These are phyloP conservation scores for Choloepus didactylus DNA, from an alignment of 2,797 vertebrate species.

Conservation along the genomic window DNA sequence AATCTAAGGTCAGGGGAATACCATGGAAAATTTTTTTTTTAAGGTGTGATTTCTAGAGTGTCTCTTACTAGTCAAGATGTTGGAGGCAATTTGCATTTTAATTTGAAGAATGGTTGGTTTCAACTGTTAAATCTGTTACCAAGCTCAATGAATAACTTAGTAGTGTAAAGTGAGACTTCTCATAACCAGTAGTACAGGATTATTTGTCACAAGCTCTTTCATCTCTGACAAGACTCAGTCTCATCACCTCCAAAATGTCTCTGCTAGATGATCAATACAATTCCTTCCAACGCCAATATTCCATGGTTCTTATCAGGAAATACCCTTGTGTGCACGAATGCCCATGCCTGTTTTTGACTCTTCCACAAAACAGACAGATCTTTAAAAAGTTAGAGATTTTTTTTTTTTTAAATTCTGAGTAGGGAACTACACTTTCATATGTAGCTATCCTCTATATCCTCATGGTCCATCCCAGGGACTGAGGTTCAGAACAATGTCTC, in stretches of 20 bases:
- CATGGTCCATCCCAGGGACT: background rate
- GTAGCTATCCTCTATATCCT: background rate
- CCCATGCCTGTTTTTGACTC: background rate
- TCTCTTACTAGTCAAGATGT: constrained; percentile 41
- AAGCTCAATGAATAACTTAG: background rate
- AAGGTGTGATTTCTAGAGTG: constrained; percentile 17
- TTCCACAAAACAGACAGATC: background rate
- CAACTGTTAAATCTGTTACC: background rate
- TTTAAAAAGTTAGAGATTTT: background rate
- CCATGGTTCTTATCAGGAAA: background rate
- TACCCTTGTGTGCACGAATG: background rate
- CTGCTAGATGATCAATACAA: background rate
- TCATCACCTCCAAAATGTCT: background rate
- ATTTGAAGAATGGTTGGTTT: constrained; percentile 30
- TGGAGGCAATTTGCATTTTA: constrained; percentile 30
- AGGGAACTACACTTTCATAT: background rate
- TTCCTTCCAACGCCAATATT: background rate
- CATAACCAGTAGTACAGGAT: background rate
- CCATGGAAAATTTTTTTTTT: no score
- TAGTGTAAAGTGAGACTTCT: background rate
- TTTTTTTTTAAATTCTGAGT: background rate
- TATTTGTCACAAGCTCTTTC: background rate
- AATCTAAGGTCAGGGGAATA: background rate
- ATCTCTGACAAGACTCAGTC: background rate
- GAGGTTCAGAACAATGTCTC: background rate